Conservation (phyloP, 2,113 vertebrate species). For the Glaucomys volans region DNA sequence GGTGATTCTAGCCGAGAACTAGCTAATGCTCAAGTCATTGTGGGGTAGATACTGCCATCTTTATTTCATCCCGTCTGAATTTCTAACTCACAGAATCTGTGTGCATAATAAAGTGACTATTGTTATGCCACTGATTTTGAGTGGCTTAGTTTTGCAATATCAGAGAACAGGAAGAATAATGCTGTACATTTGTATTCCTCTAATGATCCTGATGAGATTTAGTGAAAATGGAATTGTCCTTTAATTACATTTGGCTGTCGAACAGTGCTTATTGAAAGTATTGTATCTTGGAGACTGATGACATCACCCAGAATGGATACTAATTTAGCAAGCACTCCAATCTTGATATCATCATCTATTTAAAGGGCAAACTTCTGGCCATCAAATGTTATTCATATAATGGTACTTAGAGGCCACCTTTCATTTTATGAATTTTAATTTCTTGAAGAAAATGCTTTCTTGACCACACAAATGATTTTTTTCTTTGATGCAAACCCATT, state of each 20-base stretch:
- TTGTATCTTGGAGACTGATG: background rate
- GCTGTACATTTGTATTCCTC: background rate
- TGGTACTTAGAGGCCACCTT: background rate
- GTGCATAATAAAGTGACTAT: background rate
- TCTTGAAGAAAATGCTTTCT: background rate
- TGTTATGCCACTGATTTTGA: background rate
- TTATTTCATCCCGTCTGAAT: background rate
- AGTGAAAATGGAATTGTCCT: background rate
- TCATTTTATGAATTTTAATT: background rate
- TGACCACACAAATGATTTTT: background rate
- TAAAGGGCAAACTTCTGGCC: background rate
- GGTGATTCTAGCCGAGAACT: background rate
- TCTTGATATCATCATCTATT: background rate
- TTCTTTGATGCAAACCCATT: background rate
- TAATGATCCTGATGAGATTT: conserved; percentile 20
- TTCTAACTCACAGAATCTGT: background rate
- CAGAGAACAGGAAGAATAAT: background rate
- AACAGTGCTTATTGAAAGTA: conserved; percentile 12
- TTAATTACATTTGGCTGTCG: conserved; percentile 7
- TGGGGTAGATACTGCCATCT: background rate
- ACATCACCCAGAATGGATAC: background rate
- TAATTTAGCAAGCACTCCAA: background rate
- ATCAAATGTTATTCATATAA: background rate
- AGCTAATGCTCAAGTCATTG: accelerated
- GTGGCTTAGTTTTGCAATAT: background rate